phyloP scores from a whole-genome alignment of 2,797 vertebrate species.

The Enteromius treurensis region DNA sequence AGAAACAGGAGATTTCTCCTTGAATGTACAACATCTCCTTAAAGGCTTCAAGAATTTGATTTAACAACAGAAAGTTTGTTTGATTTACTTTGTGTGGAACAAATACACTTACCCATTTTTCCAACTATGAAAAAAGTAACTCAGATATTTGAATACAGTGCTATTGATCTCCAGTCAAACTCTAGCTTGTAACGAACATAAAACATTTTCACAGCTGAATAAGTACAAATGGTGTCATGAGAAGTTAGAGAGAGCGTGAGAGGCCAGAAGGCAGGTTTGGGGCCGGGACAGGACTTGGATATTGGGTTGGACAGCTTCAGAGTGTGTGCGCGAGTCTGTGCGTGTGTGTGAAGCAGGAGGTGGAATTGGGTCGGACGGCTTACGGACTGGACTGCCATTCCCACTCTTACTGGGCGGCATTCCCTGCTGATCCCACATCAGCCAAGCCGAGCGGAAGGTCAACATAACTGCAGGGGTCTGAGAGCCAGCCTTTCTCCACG shows the following conservation, averaged over 20 bases:
- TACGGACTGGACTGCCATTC: slow-evolving; percentile 73
- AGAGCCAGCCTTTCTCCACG: slow-evolving; percentile 51
- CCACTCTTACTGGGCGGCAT: slow-evolving; percentile 76
- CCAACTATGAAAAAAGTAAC: background rate
- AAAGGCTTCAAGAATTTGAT: slow-evolving; percentile 15
- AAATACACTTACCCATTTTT: slow-evolving; percentile 23
- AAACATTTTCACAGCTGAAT: slow-evolving; percentile 15
- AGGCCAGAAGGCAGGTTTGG: slow-evolving; percentile 41
- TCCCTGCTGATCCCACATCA: slow-evolving; percentile 78
- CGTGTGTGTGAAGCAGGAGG: slow-evolving; percentile 52
- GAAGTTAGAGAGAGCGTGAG: background rate
- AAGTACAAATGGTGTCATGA: slow-evolving; percentile 20
- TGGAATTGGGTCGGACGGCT: slow-evolving; percentile 80
- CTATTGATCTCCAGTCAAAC: background rate
- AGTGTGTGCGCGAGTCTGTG: slow-evolving; percentile 40
- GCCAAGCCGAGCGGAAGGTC: slow-evolving; percentile 82
- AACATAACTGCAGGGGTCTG: slow-evolving; percentile 79
- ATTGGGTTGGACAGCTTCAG: slow-evolving; percentile 44
- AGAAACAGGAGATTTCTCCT: background rate
- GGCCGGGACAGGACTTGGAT: slow-evolving; percentile 16
- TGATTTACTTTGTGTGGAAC: slow-evolving; percentile 20
- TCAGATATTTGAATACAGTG: background rate
- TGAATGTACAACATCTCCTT: background rate
- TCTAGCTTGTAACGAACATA: background rate
- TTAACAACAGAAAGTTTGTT: slow-evolving; percentile 15